Conservation (phyloP, 1,140 invertebrate genomes). For the Chionoecetes opilio region DNA sequence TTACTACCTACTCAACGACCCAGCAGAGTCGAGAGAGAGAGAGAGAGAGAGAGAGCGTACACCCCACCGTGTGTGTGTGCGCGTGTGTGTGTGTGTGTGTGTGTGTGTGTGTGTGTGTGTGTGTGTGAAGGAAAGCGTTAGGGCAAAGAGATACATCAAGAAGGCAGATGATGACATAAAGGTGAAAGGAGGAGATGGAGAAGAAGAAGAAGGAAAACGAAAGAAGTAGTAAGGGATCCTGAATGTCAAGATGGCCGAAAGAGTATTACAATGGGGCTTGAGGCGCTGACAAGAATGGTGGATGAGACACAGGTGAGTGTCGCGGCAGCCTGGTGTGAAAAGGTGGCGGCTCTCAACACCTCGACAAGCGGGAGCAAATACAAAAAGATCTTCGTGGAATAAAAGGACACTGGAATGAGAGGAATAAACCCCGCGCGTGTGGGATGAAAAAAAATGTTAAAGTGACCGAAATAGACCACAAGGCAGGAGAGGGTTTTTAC, state of each 20-base stretch:
- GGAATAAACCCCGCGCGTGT: background rate
- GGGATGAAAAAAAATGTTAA: background rate
- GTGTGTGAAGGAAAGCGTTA: too few species aligned
- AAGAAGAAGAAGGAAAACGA: background rate
- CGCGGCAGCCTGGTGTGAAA: background rate
- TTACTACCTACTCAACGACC: too few species aligned
- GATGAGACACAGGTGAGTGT: background rate
- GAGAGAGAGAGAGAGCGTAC: too few species aligned
- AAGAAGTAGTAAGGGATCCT: background rate
- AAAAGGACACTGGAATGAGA: background rate
- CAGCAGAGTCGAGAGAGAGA: too few species aligned
- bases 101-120: conserved; percentile 34
- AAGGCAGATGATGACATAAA: too few species aligned
- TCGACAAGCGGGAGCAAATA: background rate
- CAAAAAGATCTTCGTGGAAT: background rate
- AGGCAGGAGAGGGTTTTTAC: too few species aligned
- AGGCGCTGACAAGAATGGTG: background rate
- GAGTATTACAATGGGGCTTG: background rate
- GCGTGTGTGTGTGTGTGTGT: conserved; percentile 32
- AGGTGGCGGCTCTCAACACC: background rate
- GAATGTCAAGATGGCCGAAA: conserved; percentile 28
- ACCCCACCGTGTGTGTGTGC: too few species aligned
- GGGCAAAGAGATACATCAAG: too few species aligned
- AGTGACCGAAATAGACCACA: too few species aligned
- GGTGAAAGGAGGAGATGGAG: too few species aligned